phyloP scores from a whole-genome alignment of 1,140 invertebrate species.

The fruit fly (Drosophila melanogaster) region Release_6_plus_ISO1_MT NC_004354.4:13994501-13995000 shows the following conservation, averaged over 20 bases:
- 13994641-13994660: too few species aligned
- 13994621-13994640: too few species aligned
- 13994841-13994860: background rate
- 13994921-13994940: conserved; percentile 21
- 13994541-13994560: too few species aligned
- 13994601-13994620: too few species aligned
- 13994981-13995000: conserved; percentile 57
- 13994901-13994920: conserved; percentile 2
- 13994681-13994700: too few species aligned
- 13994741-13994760: conserved; percentile 29
- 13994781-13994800: conserved; percentile 35
- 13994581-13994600: too few species aligned
- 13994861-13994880: background rate
- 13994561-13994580: too few species aligned
- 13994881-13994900: background rate
- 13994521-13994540: too few species aligned
- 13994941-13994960: conserved; percentile 37
- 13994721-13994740: background rate
- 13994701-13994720: too few species aligned
- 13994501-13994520: too few species aligned
- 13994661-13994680: too few species aligned
- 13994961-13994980: conserved; percentile 16
- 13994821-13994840: conserved; percentile 73
- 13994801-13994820: conserved; percentile 63
- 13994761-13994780: conserved; percentile 23